A percentile compares a stretch with the other conserved stretches of the same genome.
Conservation (phyloP, 2,797 vertebrate genomes). For the Anguilla pacifica region DNA sequence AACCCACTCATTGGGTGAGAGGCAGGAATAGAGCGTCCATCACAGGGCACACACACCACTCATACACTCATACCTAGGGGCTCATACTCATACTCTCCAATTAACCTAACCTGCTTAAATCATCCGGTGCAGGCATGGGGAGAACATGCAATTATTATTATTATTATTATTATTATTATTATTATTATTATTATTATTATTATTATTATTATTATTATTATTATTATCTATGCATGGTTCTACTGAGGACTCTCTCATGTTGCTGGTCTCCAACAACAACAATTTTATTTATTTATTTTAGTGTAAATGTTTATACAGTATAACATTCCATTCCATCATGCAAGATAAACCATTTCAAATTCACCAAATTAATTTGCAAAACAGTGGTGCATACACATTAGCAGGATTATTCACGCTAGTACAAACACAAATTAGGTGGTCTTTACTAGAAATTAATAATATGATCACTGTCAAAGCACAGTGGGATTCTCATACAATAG, state of each 20-base stretch:
- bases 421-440: neutral
- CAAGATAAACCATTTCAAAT: neutral
- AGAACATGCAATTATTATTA: too few relatives aligned
- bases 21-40: too few relatives aligned
- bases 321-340: neutral
- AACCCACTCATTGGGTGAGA: too few relatives aligned
- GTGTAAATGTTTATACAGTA: neutral
- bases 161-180: too few relatives aligned
- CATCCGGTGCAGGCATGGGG: too few relatives aligned
- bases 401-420: neutral
- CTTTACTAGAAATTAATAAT: neutral
- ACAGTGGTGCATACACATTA: conserved; percentile 2
- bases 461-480: neutral
- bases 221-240: neutral
- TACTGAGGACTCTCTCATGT: neutral
- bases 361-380: neutral
- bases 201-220: too few relatives aligned
- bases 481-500: too few relatives aligned
- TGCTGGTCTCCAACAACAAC: neutral
- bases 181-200: too few relatives aligned
- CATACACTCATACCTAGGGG: too few relatives aligned
- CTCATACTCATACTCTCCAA: too few relatives aligned
- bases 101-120: too few relatives aligned
- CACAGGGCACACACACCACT: too few relatives aligned
- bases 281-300: neutral